phyloP scores from a whole-genome alignment of 2,113 vertebrate species.

The Bettongia penicillata region DNA sequence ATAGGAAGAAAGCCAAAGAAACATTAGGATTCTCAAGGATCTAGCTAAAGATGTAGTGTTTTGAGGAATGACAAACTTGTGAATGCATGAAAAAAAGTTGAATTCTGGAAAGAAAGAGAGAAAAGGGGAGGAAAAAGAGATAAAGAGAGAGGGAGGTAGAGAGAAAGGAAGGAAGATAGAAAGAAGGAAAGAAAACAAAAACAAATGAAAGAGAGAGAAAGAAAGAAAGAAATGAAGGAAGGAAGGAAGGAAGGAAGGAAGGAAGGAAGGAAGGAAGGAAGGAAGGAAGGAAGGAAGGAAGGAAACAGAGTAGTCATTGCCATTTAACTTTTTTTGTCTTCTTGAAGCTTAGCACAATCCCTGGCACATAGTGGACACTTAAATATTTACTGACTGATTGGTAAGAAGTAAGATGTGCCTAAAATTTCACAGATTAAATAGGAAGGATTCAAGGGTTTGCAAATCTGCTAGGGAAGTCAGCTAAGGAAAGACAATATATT shows the following conservation, averaged over 20 bases:
- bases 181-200: background rate
- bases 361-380: background rate
- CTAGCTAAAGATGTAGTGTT: no score
- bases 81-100: no score
- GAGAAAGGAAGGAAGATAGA: background rate
- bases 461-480: no score
- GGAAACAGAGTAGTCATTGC: background rate
- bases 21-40: no score
- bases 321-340: background rate
- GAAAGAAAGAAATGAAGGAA: background rate
- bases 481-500: no score
- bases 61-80: no score
- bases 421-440: no score
- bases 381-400: background rate
- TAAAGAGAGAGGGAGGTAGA: no score
- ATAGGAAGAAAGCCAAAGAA: no score
- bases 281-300: background rate
- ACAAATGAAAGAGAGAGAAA: background rate
- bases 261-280: background rate
- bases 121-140: no score
- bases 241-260: background rate
- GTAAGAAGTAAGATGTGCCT: background rate
- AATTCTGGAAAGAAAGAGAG: no score
- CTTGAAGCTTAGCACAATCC: background rate
- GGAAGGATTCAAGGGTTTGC: no score